These are phyloP conservation scores for Cyphomyrus discorhynchus DNA, from an alignment of 2,113 vertebrate species.

Conservation along the genomic window DNA sequence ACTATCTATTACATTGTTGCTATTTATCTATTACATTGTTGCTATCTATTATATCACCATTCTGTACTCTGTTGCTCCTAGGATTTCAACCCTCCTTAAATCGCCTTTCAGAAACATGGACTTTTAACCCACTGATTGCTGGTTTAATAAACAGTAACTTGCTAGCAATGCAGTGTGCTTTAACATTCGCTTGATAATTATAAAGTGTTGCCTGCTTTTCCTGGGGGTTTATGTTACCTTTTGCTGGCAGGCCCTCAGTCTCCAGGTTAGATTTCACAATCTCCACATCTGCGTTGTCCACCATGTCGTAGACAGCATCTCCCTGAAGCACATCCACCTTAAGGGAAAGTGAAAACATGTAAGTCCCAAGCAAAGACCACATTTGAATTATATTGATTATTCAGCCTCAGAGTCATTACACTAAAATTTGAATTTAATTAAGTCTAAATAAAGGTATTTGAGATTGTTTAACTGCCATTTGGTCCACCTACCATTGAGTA, in stretches of 20 bases:
- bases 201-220: not conserved
- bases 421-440: not conserved
- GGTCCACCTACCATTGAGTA: slow-evolving; percentile 64
- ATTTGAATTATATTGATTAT: not conserved
- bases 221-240: slow-evolving; percentile 41
- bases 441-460: not conserved
- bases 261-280: slow-evolving; percentile 41
- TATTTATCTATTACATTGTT: no score
- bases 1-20: not conserved
- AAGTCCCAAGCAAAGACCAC: not conserved
- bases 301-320: slow-evolving; percentile 55
- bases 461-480: not conserved
- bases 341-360: not conserved
- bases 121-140: not conserved
- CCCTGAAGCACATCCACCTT: slow-evolving; percentile 61
- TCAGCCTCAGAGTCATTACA: not conserved
- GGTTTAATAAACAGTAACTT: not conserved
- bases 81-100: not conserved
- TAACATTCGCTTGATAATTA: not conserved
- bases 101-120: not conserved
- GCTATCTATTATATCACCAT: not conserved
- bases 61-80: not conserved
- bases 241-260: slow-evolving; percentile 11
- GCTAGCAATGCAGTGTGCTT: not conserved
- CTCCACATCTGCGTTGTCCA: slow-evolving; percentile 43